phyloP scores from a whole-genome alignment of 2,888 invertebrate species.

The Augochlorella aurata region DNA sequence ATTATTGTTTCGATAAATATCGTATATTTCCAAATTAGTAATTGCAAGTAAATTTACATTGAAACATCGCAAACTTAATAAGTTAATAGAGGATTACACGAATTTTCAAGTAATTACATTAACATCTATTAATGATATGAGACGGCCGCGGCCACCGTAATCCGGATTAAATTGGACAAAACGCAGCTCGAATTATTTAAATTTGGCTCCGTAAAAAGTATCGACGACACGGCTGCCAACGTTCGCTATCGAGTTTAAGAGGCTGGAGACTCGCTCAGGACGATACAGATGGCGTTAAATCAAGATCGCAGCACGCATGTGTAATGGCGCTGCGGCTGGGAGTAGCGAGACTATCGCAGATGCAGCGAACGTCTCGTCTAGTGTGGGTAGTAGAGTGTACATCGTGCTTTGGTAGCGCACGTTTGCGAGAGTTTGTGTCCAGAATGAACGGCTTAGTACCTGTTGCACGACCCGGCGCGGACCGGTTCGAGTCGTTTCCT shows the following conservation, averaged over 20 bases:
- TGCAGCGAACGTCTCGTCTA: conserved; percentile 52
- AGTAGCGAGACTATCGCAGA: conserved; percentile 37
- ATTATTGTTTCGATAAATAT: too few species aligned
- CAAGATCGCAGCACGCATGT: conserved; percentile 29
- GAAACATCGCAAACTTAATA: too few species aligned
- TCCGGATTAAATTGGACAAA: background rate
- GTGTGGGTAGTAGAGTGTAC: conserved; percentile 38
- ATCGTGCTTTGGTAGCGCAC: conserved; percentile 48
- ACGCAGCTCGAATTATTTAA: background rate
- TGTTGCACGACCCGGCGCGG: conserved; percentile 71
- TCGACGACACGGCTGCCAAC: conserved; percentile 18
- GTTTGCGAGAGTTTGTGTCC: conserved; percentile 50
- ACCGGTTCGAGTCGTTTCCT: conserved; percentile 35
- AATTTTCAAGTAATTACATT: too few species aligned
- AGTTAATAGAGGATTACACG: too few species aligned
- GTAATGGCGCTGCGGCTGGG: conserved; percentile 36
- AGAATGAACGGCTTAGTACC: conserved; percentile 75
- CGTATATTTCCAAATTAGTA: too few species aligned
- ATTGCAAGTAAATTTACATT: too few species aligned
- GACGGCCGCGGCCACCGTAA: too few species aligned
- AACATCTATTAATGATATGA: too few species aligned
- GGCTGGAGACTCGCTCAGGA: background rate
- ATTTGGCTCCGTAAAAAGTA: background rate
- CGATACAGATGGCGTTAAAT: conserved; percentile 19
- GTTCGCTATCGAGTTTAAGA: background rate